Conservation (phyloP, 1,140 invertebrate genomes). For the Arion vulgaris region DNA sequence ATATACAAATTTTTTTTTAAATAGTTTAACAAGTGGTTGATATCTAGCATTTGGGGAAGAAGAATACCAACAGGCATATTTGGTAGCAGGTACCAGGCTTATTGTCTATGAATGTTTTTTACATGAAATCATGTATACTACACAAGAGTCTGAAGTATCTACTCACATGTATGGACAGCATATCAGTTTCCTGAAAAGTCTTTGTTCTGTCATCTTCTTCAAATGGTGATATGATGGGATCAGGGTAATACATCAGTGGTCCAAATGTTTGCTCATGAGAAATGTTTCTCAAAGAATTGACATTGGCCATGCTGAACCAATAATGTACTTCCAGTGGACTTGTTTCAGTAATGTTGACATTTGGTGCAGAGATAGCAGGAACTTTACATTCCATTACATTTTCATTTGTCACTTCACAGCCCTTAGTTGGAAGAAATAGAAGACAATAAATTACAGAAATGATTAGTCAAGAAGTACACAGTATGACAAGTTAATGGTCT, state of each 20-base stretch:
- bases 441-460: no score
- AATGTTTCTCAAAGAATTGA: constrained; percentile 56
- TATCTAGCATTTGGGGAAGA: no score
- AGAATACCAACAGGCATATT: no score
- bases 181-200: constrained; percentile 52
- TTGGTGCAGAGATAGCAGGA: constrained; percentile 44
- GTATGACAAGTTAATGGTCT: no score
- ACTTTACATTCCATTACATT: constrained; percentile 53
- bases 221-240: constrained; percentile 53
- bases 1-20: no score
- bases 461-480: no score
- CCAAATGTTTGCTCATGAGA: constrained; percentile 51
- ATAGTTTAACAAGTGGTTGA: no score
- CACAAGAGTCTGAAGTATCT: no score
- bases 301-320: constrained; percentile 63
- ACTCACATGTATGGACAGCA: constrained; percentile 57
- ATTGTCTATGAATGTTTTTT: no score
- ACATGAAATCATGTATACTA: no score
- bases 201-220: constrained; percentile 48
- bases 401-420: constrained; percentile 39
- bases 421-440: constrained; percentile 29
- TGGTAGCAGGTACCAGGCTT: no score
- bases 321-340: constrained; percentile 64
- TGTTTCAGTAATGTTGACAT: constrained; percentile 56
- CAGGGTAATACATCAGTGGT: constrained; percentile 61